phyloP scores from a whole-genome alignment of 30 jellyfish, hydroid and myxozoan species.

The Aurelia aurita complex sp. Pacific region DNA sequence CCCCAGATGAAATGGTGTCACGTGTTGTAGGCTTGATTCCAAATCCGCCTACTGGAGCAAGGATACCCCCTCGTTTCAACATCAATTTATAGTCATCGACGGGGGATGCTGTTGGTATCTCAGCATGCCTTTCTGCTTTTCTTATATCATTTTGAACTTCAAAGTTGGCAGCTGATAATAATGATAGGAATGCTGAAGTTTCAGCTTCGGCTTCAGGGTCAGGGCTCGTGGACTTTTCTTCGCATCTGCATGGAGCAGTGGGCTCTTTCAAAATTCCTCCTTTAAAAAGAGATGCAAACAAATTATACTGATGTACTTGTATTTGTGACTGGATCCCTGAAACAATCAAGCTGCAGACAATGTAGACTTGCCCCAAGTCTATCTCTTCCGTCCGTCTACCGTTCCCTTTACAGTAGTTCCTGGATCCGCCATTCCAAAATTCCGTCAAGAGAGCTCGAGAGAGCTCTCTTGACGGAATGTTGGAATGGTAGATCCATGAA shows the following conservation, averaged over 20 bases:
- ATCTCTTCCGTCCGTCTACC: too few species aligned
- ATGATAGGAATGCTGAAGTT: constrained; percentile 85
- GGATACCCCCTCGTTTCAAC: constrained; percentile 54
- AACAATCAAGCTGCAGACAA: neutral
- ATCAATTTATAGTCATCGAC: constrained; percentile 60
- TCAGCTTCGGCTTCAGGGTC: constrained; percentile 78
- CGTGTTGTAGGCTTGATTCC: constrained; percentile 26
- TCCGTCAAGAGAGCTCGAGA: too few species aligned
- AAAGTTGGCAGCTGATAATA: constrained; percentile 43
- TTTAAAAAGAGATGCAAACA: neutral
- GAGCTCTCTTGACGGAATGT: too few species aligned
- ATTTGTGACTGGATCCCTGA: neutral
- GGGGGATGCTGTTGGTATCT: constrained; percentile 64
- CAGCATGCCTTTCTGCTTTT: constrained; percentile 57
- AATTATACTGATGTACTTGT: neutral
- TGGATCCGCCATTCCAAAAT: too few species aligned
- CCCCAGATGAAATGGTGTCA: constrained; percentile 15
- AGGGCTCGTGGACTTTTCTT: constrained; percentile 50
- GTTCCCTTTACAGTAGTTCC: too few species aligned
- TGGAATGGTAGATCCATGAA: too few species aligned
- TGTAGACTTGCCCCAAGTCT: neutral
- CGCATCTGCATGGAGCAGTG: constrained; percentile 91
- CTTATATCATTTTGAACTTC: constrained; percentile 37
- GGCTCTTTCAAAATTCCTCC: constrained; percentile 95
- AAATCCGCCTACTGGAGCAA: constrained; percentile 11